These are phyloP conservation scores for Phoxinus dragarum DNA, from an alignment of 2,797 vertebrate species.

Conservation along the genomic window DNA sequence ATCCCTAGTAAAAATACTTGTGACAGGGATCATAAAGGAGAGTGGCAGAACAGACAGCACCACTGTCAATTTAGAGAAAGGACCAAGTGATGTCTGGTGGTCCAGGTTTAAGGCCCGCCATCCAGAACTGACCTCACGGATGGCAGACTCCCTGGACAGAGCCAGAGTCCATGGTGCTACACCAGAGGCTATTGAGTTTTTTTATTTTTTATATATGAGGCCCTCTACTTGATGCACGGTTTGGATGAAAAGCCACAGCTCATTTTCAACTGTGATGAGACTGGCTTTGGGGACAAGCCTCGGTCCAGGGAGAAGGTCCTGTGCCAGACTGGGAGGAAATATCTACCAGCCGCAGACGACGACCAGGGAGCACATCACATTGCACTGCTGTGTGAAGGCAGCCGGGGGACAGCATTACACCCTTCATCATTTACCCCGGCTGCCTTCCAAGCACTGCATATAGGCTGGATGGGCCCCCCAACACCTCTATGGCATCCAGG, in stretches of 20 bases:
- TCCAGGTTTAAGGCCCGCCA: no score
- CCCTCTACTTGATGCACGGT: not conserved
- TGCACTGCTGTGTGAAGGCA: conserved; percentile 33
- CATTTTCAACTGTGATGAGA: conserved; percentile 23
- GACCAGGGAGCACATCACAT: no score
- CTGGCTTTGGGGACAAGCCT: conserved; percentile 24
- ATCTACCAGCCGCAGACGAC: not conserved
- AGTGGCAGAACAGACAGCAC: no score
- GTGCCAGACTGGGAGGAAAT: not conserved
- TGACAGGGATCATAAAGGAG: no score
- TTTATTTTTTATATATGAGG: not conserved
- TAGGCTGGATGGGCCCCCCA: not conserved
- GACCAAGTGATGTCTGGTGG: no score
- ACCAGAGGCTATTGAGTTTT: no score
- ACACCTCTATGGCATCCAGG: not conserved
- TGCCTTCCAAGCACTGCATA: conserved; percentile 20
- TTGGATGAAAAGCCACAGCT: conserved; percentile 13
- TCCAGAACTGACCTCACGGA: no score
- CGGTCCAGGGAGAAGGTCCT: not conserved
- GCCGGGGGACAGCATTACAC: conserved; percentile 13
- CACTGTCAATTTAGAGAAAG: no score
- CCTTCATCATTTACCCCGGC: conserved; percentile 24
- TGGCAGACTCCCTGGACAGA: no score
- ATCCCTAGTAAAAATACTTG: no score
- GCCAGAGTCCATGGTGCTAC: no score